Conservation (phyloP, 2,888 invertebrate genomes). For the Drepanosiphum platanoidis region DNA sequence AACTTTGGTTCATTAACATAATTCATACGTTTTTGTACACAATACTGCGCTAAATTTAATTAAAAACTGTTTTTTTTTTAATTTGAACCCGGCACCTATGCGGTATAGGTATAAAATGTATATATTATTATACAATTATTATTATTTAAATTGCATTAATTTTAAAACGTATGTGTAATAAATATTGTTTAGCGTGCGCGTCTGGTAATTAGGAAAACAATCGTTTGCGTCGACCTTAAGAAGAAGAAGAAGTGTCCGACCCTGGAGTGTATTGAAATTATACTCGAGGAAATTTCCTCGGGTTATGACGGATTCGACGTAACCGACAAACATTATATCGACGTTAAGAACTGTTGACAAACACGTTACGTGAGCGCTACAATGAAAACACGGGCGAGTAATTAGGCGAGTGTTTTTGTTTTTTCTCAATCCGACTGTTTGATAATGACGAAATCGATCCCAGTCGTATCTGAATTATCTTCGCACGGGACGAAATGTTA, state of each 20-base stretch:
- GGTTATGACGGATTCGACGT: not conserved
- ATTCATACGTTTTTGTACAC: not conserved
- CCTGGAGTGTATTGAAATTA: not conserved
- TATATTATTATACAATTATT: too few relatives aligned
- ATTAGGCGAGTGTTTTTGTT: not conserved
- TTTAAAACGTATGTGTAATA: not conserved
- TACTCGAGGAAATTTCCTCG: not conserved
- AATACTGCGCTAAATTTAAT: not conserved
- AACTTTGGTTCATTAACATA: not conserved
- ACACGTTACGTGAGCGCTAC: not conserved
- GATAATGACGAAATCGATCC: not conserved
- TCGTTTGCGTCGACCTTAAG: not conserved
- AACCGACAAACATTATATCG: not conserved
- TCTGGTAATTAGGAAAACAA: conserved; percentile 2
- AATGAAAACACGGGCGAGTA: not conserved
- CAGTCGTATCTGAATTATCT: not conserved
- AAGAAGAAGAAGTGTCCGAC: not conserved
- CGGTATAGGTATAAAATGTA: too few relatives aligned
- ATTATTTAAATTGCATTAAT: not conserved
- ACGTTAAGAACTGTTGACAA: not conserved
- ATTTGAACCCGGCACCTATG: too few relatives aligned
- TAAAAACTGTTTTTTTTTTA: not conserved
- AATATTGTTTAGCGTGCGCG: not conserved
- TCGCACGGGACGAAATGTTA: not conserved
- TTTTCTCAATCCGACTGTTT: not conserved